Conservation (phyloP, 2,888 invertebrate genomes). For the Alentia gelatinosa region DNA sequence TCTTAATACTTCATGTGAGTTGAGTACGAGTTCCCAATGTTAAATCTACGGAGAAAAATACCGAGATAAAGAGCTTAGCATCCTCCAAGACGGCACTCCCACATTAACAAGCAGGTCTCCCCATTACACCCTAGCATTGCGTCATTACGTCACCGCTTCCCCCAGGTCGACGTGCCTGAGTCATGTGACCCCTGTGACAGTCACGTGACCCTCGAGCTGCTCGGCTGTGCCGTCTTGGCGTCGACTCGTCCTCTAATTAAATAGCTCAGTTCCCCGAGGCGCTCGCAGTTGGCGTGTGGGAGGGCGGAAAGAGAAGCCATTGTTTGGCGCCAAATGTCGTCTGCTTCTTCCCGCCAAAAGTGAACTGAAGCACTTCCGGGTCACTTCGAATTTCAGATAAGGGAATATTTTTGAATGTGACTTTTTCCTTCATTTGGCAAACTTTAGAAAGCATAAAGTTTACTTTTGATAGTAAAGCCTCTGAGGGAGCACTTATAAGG, state of each 20-base stretch:
- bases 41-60: too few species aligned
- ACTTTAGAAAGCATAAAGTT: too few species aligned
- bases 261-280: background rate
- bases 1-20: too few species aligned
- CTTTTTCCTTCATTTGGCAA: too few species aligned
- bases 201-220: background rate
- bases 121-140: background rate
- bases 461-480: too few species aligned
- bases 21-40: too few species aligned
- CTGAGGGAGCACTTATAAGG: too few species aligned
- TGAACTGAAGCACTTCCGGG: background rate
- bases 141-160: background rate
- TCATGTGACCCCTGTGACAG: background rate
- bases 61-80: too few species aligned
- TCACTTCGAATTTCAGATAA: background rate
- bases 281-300: too few species aligned
- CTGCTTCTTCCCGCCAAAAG: background rate
- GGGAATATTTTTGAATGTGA: too few species aligned
- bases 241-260: background rate
- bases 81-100: too few species aligned
- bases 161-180: background rate
- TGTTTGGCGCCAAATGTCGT: background rate
- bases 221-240: background rate
- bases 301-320: background rate
- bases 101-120: background rate